These are phyloP conservation scores for Channallabes apus DNA, from an alignment of 2,797 vertebrate genomes.

Conservation along the genomic window DNA sequence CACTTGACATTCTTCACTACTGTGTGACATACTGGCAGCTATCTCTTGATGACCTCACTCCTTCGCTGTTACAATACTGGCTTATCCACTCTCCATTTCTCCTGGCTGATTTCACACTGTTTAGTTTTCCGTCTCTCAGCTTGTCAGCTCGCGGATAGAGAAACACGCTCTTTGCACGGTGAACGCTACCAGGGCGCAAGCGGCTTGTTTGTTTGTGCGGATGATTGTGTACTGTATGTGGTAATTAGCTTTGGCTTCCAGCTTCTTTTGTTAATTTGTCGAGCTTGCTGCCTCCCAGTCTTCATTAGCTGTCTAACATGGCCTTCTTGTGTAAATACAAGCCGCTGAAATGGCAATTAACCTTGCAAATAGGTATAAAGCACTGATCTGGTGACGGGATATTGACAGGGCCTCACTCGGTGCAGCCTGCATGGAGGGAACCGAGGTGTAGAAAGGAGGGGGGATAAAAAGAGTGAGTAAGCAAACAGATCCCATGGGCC, in stretches of 20 bases:
- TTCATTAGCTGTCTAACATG: conserved; percentile 77
- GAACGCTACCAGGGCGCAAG: conserved; percentile 40
- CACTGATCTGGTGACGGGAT: conserved; percentile 67
- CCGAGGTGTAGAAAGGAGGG: conserved; percentile 47
- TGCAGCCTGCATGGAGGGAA: conserved; percentile 48
- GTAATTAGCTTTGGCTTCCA: conserved; percentile 74
- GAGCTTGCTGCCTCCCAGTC: conserved; percentile 59
- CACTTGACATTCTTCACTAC: conserved; percentile 41
- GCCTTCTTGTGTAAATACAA: conserved; percentile 72
- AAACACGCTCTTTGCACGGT: conserved; percentile 6
- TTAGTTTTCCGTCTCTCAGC: conserved; percentile 33
- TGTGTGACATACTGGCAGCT: conserved; percentile 16
- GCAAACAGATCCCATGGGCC: conserved; percentile 72
- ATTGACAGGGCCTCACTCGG: conserved; percentile 65
- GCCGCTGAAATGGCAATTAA: conserved; percentile 78
- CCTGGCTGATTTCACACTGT: conserved; percentile 40
- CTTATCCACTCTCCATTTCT: conserved; percentile 8
- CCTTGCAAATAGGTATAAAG: conserved; percentile 76
- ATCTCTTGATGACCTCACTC: conserved; percentile 38
- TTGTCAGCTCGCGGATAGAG: conserved; percentile 43
- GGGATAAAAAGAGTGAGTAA: conserved; percentile 59
- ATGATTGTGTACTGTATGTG: conserved; percentile 69
- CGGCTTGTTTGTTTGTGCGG: conserved; percentile 59
- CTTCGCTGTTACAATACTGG: conserved; percentile 24
- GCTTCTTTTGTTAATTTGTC: conserved; percentile 67